Evolutionary conservation across 2,113 vertebrate genomes (phyloP).

Genomic region (Sorex fumeus): DNA sequence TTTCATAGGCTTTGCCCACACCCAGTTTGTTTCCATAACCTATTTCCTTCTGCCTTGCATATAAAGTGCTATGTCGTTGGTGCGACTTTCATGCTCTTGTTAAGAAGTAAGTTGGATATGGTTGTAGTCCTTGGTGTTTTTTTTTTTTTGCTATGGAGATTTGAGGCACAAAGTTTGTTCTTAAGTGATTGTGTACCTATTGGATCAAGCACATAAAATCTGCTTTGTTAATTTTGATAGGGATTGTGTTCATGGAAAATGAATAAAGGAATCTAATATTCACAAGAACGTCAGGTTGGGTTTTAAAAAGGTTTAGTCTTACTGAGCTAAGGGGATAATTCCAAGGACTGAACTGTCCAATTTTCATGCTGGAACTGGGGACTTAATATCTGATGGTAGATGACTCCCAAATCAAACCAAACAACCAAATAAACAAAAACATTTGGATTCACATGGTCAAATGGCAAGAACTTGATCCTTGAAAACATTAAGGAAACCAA

Average conservation of each 20-base stretch:
- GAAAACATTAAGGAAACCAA: neutral
- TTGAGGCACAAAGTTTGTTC: neutral
- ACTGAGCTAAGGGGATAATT: too few relatives aligned
- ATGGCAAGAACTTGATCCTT: neutral
- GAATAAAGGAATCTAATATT: neutral
- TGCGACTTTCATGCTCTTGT: constrained; percentile 66
- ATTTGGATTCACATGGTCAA: neutral
- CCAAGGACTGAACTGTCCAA: too few relatives aligned
- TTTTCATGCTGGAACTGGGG: too few relatives aligned
- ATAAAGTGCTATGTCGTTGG: neutral
- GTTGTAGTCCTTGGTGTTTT: neutral
- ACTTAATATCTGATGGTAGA: too few relatives aligned
- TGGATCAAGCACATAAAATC: neutral
- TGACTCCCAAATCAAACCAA: too few relatives aligned
- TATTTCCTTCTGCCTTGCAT: constrained; percentile 52
- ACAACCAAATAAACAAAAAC: too few relatives aligned
- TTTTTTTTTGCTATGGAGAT: neutral
- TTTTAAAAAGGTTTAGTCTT: constrained; percentile 32
- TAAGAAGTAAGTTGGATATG: constrained; percentile 15
- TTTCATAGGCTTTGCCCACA: constrained; percentile 33
- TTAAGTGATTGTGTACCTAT: neutral
- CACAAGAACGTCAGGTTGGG: neutral
- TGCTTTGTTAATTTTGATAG: neutral
- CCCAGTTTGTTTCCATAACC: constrained; percentile 44
- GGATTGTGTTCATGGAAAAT: constrained; percentile 4